A percentile compares a stretch with the other conserved stretches of the same genome.
Evolutionary conservation across 2,888 invertebrate genomes (phyloP).

Genomic region (Cistogaster globosa): DNA sequence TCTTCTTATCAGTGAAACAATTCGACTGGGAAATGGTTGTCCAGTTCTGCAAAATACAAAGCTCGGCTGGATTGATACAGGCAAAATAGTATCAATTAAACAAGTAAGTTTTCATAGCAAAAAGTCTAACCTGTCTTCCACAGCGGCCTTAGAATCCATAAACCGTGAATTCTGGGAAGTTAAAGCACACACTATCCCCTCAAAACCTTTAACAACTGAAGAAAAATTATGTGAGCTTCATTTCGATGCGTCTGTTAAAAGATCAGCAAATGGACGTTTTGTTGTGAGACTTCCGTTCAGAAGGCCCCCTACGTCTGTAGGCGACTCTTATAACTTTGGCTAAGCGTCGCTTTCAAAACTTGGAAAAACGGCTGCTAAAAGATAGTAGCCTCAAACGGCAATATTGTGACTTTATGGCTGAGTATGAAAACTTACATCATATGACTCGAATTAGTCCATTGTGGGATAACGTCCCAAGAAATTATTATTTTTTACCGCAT

Average conservation of each 20-base stretch:
- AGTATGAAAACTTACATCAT: background rate
- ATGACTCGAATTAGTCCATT: background rate
- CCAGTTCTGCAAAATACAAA: constrained; percentile 45
- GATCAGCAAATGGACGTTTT: background rate
- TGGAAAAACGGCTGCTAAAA: background rate
- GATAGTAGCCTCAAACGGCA: background rate
- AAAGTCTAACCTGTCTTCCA: background rate
- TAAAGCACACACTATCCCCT: background rate
- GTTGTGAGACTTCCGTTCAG: background rate
- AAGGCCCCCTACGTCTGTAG: background rate
- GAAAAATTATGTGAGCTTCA: background rate
- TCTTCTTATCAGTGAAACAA: constrained; percentile 36
- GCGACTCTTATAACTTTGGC: background rate
- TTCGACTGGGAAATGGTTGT: constrained; percentile 26
- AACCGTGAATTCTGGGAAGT: constrained; percentile 23
- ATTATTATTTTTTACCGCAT: too few relatives aligned
- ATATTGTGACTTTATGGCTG: background rate
- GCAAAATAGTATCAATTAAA: constrained; percentile 4
- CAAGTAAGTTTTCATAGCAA: constrained; percentile 1
- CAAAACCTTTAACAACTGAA: background rate
- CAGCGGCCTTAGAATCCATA: background rate
- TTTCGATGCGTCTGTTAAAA: background rate
- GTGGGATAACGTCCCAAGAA: too few relatives aligned
- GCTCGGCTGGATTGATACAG: constrained; percentile 49
- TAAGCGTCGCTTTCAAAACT: background rate